Percentiles rank a stretch among this genome's conserved stretches.
phyloP scores from a whole-genome alignment of 1,140 invertebrate species.

The Aphidius gifuensis region DNA sequence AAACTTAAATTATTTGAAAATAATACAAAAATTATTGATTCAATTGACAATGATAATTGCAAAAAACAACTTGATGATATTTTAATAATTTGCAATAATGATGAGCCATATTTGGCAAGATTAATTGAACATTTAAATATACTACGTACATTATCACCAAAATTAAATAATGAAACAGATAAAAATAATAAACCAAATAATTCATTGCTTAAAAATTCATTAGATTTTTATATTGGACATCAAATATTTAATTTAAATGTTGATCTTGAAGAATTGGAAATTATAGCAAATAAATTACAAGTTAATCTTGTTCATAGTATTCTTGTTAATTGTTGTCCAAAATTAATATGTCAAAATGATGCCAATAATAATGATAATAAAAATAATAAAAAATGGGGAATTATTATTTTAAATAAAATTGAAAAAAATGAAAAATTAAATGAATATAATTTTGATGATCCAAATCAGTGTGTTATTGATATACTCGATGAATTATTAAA shows the following conservation, averaged over 20 bases:
- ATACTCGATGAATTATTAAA: conserved; percentile 39
- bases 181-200: conserved; percentile 20
- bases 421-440: conserved; percentile 20
- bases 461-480: conserved; percentile 40
- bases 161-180: conserved; percentile 29
- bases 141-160: conserved; percentile 34
- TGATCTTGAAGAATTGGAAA: conserved; percentile 58
- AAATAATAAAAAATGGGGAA: conserved; percentile 34
- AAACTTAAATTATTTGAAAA: conserved; percentile 22
- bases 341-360: conserved; percentile 38
- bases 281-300: conserved; percentile 55
- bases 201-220: conserved; percentile 36
- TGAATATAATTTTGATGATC: conserved; percentile 28
- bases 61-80: conserved; percentile 30
- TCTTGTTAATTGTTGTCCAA: conserved; percentile 58
- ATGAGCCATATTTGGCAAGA: conserved; percentile 37
- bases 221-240: conserved; percentile 53
- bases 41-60: conserved; percentile 13
- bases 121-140: conserved; percentile 36
- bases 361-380: conserved; percentile 25
- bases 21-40: conserved; percentile 18
- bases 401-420: conserved; percentile 39
- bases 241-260: conserved; percentile 58
- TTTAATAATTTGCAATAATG: conserved; percentile 27
- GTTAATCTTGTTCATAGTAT: conserved; percentile 62